Evolutionary conservation across 2,888 invertebrate genomes (phyloP), one percentile per base, ranked within the genome.

Genomic region (Bhutanitis thaidina): DNA sequence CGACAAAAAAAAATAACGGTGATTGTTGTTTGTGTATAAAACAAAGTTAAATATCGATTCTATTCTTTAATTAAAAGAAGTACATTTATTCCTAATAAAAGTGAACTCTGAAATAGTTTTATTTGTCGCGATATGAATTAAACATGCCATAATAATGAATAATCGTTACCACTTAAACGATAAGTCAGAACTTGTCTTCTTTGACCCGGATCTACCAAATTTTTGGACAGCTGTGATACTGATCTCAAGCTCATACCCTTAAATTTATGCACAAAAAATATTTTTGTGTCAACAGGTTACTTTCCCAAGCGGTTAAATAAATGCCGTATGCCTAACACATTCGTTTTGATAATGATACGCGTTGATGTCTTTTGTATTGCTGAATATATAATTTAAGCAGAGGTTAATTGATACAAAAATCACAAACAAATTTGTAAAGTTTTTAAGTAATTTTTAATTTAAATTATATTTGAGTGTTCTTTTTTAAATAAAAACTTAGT

Each of bases 181-280:
- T 71, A 66, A 71, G 73, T 62, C 62, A 70, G 62, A 77, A 78
- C 77, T 71, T 56, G 79, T 81, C 78, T 60, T 74, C 64, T 81
- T 77, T 80, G 80, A 84, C 83, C 83, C 83, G 85, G 82, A 84
- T 80, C 71, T 79, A 67, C 64, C 73, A 74, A 69, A 72, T 73
- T 69, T 69, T 61, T 62, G 57, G 47, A 39, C 41, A 48, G 53
- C 47, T 43, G 45, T 54, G 43, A 34, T 37, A 37, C 35, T 50
- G 41, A 52, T 52, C 29, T 54, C 35, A 40, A 29, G 10, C 15
- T 25, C 35, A 39, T 25, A 51, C 39, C 37, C 44, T 44, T 38
- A 49, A 43, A 13, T 39, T 34, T 13, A 39, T 39, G 25, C 27
- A 8, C 3, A 27, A 25, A 34, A 32, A 32, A 38, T 30, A 38